Evolutionary conservation across 2,888 invertebrate genomes (phyloP).

Genomic region (Luperina nickerlii): DNA sequence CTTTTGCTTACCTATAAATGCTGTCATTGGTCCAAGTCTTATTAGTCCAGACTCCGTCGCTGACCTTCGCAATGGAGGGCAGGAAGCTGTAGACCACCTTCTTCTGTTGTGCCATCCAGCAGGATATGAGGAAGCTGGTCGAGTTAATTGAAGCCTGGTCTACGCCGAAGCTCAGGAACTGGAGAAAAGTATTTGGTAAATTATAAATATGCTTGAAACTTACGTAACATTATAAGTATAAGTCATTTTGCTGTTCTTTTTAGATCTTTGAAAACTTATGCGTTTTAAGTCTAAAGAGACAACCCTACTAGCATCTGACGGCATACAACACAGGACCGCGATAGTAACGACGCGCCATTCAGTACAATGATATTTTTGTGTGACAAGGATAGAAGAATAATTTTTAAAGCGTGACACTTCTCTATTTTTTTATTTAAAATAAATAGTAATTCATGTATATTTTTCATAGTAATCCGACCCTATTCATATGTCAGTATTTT

Average conservation of each 20-base stretch:
- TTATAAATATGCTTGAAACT: background rate
- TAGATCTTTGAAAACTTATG: background rate
- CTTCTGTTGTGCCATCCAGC: slow-evolving; percentile 89
- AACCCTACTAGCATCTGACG: background rate
- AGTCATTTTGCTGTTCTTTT: background rate
- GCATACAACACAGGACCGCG: background rate
- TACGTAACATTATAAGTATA: background rate
- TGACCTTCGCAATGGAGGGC: slow-evolving; percentile 91
- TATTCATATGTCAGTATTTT: background rate
- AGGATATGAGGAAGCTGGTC: slow-evolving; percentile 91
- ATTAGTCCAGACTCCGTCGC: slow-evolving; percentile 89
- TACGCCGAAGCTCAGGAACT: slow-evolving; percentile 92
- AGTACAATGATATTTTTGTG: background rate
- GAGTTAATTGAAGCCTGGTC: slow-evolving; percentile 92
- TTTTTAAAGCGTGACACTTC: background rate
- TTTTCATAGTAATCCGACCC: background rate
- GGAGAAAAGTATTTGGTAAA: background rate
- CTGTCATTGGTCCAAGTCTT: slow-evolving; percentile 92
- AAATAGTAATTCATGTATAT: background rate
- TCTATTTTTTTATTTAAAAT: background rate
- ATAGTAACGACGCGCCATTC: background rate
- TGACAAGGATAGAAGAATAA: background rate
- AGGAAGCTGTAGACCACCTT: slow-evolving; percentile 91
- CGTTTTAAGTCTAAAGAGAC: background rate
- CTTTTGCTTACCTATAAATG: slow-evolving; percentile 81